phyloP scores from a whole-genome alignment of 2,888 invertebrate species.

The Caenorhabditis uteleia region DNA sequence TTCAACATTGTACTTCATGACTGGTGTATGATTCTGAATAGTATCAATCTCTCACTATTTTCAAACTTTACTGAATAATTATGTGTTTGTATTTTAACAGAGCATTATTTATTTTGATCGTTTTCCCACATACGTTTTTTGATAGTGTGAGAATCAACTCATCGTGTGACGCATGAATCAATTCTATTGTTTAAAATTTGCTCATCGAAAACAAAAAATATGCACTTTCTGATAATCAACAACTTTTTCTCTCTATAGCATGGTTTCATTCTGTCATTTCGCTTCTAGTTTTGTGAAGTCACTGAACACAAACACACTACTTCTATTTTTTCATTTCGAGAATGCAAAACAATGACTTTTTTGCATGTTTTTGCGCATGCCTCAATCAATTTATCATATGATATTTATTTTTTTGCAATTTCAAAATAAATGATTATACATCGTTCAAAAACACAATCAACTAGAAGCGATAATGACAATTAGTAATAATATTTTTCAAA shows the following conservation, averaged over 20 bases:
- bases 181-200: too few species aligned
- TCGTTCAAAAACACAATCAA: constrained; percentile 32
- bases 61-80: not conserved
- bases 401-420: constrained; percentile 4
- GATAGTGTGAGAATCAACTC: too few species aligned
- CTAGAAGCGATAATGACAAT: constrained; percentile 44
- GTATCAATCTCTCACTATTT: not conserved
- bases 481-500: too few species aligned
- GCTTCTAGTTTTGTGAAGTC: constrained; percentile 37
- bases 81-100: not conserved
- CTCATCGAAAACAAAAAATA: too few species aligned
- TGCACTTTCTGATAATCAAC: constrained; percentile 3
- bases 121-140: too few species aligned
- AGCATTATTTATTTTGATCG: too few species aligned
- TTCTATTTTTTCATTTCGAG: not conserved
- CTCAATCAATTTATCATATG: constrained; percentile 22
- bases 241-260: constrained; percentile 18
- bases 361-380: constrained; percentile 33
- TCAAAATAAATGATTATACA: constrained; percentile 34
- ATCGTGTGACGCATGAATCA: too few species aligned
- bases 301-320: not conserved
- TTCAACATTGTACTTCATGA: not conserved
- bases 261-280: constrained; percentile 42
- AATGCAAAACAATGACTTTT: not conserved
- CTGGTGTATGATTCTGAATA: not conserved